Evolutionary conservation across 2,113 vertebrate genomes (phyloP), one percentile per base, ranked within the genome.

Genomic region (Irena cyanogastra): DNA sequence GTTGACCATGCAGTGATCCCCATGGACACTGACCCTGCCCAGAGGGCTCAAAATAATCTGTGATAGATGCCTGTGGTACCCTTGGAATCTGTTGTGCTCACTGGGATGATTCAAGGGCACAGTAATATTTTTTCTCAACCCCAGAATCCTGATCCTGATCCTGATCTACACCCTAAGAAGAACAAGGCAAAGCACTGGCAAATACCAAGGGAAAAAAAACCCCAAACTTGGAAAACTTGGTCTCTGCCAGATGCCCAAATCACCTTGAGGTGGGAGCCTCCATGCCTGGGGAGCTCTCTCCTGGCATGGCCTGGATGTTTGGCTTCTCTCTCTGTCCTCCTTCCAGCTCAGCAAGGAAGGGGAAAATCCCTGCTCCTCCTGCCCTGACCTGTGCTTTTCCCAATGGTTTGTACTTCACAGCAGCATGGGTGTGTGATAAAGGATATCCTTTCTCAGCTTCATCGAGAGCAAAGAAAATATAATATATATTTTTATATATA

Each of bases 401-500:
- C 90, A 27, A 90, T 50, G 84, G 92, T 61, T 71, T 87, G 87
- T 97, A 97, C 94, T 95, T 98, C 97, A 98, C 97, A 98, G 98
- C 98, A 98, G 98, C 97, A 97, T 93, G 76, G 76, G 88, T 96
- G 97, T 97, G 94, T 95, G 96, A 97, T 91, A 93, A 97, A 94
- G 96, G 70, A 71, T 95, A 95, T 81, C 91, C 95, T 97, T 96
- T 95, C 93, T 97, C 96, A 98, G 97, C 96, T 98, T 98, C 97
- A 96, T 97, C 88, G 85, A 97, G 95, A 98, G 97, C 97, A 98
- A 98, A 98, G 97, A 98, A 98, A 98, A 97, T 98, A 98, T 96
- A 97, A 97, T 97, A 98, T 98, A 97, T 98, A 95, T 97, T 82
- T 98, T 87, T 97, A 97, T 97, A 97, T 97, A 97, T 96, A 75